These are phyloP conservation scores for Halesus radiatus DNA, from an alignment of 1,140 invertebrate species.

Conservation along the genomic window DNA sequence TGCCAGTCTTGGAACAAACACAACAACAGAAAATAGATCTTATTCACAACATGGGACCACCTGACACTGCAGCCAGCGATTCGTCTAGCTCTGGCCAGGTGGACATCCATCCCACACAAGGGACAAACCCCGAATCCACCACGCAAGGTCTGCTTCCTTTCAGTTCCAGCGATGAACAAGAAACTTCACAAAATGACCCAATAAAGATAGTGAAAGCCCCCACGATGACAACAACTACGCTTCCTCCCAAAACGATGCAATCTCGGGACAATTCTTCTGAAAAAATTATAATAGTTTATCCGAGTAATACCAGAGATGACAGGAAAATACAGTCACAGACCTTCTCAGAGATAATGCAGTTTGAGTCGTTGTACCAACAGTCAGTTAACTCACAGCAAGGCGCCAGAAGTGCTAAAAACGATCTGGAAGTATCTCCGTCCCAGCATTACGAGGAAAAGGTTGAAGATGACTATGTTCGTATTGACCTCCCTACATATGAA, in stretches of 20 bases:
- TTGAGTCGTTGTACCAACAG: slow-evolving; percentile 66
- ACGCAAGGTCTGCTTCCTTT: neutral
- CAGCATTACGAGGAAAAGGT: slow-evolving; percentile 36
- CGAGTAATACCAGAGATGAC: slow-evolving; percentile 67
- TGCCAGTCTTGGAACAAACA: slow-evolving; percentile 62
- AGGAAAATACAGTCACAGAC: slow-evolving; percentile 67
- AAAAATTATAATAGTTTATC: slow-evolving; percentile 69
- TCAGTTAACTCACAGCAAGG: slow-evolving; percentile 57
- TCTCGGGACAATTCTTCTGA: slow-evolving; percentile 61
- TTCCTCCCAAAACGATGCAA: slow-evolving; percentile 64
- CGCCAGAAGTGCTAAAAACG: slow-evolving; percentile 44
- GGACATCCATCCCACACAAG: neutral
- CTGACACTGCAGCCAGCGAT: slow-evolving; percentile 52
- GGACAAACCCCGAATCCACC: neutral
- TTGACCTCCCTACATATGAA: slow-evolving; percentile 67
- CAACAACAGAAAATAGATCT: slow-evolving; percentile 68
- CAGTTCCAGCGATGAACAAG: slow-evolving; percentile 4
- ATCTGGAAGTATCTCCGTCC: slow-evolving; percentile 36
- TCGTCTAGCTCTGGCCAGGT: neutral
- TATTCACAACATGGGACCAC: slow-evolving; percentile 64
- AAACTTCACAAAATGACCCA: slow-evolving; percentile 42
- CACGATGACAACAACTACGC: slow-evolving; percentile 63
- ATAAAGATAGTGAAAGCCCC: slow-evolving; percentile 62
- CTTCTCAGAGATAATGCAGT: slow-evolving; percentile 67
- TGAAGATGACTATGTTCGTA: slow-evolving; percentile 58